phyloP scores from a whole-genome alignment of 2,797 vertebrate species.

The Falco rusticolus region DNA sequence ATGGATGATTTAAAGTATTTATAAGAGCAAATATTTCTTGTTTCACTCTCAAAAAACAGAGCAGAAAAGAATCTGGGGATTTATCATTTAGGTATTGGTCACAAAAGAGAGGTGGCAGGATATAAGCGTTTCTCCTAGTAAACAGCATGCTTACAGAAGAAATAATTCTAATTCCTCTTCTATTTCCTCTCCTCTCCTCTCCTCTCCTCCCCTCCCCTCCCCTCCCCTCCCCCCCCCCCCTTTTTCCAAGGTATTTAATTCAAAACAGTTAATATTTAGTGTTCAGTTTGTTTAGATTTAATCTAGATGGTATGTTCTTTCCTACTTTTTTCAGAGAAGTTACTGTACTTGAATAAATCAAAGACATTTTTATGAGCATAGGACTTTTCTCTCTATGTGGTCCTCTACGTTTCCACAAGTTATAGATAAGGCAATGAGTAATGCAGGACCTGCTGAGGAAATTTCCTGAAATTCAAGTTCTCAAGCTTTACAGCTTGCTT shows the following conservation, averaged over 20 bases:
- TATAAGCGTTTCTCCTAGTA: neutral
- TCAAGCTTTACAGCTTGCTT: neutral
- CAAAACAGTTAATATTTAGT: neutral
- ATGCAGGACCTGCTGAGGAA: neutral
- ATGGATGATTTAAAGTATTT: slow-evolving; percentile 36
- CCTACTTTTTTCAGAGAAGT: neutral
- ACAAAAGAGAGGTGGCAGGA: neutral
- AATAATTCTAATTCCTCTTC: too few species aligned
- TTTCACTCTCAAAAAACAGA: neutral
- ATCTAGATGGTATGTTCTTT: neutral
- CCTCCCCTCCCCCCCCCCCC: too few species aligned
- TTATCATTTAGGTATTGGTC: slow-evolving; percentile 24
- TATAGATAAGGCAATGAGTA: neutral
- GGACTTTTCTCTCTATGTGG: neutral
- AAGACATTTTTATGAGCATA: neutral
- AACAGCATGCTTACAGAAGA: neutral
- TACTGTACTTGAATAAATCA: neutral
- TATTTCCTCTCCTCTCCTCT: too few species aligned
- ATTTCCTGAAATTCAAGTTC: neutral
- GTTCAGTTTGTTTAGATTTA: slow-evolving; percentile 41
- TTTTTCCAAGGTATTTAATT: slow-evolving; percentile 18
- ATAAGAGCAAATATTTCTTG: neutral
- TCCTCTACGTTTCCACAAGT: neutral
- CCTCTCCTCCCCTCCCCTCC: too few species aligned
- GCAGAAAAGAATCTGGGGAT: neutral